Base-by-base conservation (phyloP, 2,888 invertebrate genomes). In the Apodemia mormo region DNA sequence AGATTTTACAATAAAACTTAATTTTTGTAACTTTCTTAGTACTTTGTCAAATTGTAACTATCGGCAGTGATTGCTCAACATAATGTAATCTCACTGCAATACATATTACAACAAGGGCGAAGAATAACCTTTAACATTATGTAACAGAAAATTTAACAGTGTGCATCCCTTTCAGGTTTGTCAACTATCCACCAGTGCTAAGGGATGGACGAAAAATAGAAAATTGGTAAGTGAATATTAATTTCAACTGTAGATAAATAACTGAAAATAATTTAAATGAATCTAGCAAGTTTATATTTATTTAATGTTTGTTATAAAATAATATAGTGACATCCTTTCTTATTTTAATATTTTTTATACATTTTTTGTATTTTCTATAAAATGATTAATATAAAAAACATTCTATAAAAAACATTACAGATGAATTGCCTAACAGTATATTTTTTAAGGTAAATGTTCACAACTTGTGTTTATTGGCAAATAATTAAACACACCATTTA, bases 161-260 rank as follows among this genome's bases (percentile, higher is more conserved):
- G 79, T 81, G 78, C 82, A 75, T 87, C 83, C 83, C 81, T 88
- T 95, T 80, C 94, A 97, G 97, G 94, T 95, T 80, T 95, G 95
- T 89, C 95, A 95, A 86, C 96, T 96, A 90, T 96, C 97, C 74
- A 96, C 97, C 77, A 93, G 94, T 79, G 88, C 95, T 77, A 95
- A 95, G 87, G 95, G 95, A 92, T 97, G 97, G 96, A 95, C 96
- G 77, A 95, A 94, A 87, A 95, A 95, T 85, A 95, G 95, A 83
- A 97, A 96, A 95, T 94, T 95, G 93, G 97, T 97, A 92, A 93
- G 95, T 95, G 68, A 68, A 64, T 29, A 65, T 69, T 68, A 0
- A 43, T 56, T 22, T 29, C 40, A 12, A 30, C 33, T 33, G 12
- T 14, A 33, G 4, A 33, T 2, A 33, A 30, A 22, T 10, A 29